These are phyloP conservation scores for Cyanoramphus novaezelandiae DNA, from an alignment of 2,113 vertebrate species.

Conservation along the genomic window DNA sequence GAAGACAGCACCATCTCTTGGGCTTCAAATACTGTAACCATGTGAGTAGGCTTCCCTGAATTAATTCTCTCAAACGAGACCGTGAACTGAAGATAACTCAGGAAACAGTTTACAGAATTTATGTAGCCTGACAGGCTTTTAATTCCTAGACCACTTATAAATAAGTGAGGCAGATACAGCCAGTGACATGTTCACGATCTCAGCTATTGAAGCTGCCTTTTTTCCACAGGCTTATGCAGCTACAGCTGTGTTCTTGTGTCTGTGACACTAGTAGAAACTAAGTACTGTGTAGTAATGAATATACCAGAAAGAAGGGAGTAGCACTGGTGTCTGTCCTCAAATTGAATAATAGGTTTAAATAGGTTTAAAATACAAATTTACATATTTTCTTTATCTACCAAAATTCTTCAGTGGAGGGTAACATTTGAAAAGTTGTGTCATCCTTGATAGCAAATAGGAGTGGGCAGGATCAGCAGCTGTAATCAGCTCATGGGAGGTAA, in stretches of 20 bases:
- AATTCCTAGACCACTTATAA: background rate
- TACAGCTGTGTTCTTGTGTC: background rate
- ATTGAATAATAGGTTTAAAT: background rate
- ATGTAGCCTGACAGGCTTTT: background rate
- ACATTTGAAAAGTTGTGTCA: background rate
- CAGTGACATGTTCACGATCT: background rate
- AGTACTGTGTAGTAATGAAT: background rate
- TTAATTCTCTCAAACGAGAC: background rate
- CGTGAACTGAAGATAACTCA: background rate
- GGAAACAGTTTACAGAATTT: background rate
- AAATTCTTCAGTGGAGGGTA: background rate
- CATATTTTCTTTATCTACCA: background rate
- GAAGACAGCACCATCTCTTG: slow-evolving; percentile 12
- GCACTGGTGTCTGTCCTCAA: background rate
- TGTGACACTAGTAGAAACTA: background rate
- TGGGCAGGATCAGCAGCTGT: background rate
- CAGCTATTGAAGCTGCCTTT: background rate
- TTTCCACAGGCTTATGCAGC: background rate
- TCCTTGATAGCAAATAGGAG: background rate
- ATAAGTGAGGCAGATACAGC: background rate
- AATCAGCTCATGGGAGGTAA: background rate
- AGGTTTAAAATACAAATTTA: background rate
- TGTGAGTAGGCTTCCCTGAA: background rate
- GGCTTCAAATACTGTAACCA: background rate
- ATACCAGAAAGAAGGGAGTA: background rate